Conservation (phyloP, 2,113 vertebrate species). For the Corythornis madagascariensis region DNA sequence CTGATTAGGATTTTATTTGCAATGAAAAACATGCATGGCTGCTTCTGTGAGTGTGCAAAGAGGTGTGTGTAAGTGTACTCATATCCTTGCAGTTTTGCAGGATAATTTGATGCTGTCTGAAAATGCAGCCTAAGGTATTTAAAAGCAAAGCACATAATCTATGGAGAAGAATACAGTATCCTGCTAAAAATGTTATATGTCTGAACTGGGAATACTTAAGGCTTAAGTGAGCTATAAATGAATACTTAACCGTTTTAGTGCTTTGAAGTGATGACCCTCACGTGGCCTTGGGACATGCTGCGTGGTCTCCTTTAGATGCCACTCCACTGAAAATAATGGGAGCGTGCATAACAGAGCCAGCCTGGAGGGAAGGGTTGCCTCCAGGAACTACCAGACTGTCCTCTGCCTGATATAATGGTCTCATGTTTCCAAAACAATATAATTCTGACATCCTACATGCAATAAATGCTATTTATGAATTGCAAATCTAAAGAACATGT, state of each 20-base stretch:
- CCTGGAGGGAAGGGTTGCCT: neutral
- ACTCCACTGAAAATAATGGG: conserved; percentile 29
- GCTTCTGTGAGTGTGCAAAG: neutral
- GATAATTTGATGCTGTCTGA: neutral
- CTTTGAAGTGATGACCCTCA: conserved; percentile 47
- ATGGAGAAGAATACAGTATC: neutral
- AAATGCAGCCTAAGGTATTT: conserved; percentile 34
- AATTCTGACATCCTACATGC: neutral
- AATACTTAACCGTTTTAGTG: conserved; percentile 35
- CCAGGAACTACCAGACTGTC: neutral
- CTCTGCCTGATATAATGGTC: neutral
- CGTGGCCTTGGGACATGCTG: neutral
- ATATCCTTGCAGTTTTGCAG: neutral
- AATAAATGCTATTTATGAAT: conserved; percentile 11
- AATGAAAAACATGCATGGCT: neutral
- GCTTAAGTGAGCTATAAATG: conserved; percentile 57
- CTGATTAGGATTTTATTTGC: neutral
- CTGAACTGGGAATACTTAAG: conserved; percentile 15
- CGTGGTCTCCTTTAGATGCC: neutral
- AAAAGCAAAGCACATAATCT: neutral
- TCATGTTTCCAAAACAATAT: neutral
- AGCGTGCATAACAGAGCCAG: neutral
- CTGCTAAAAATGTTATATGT: conserved; percentile 22
- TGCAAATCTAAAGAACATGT: conserved; percentile 3
- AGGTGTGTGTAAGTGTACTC: neutral